These are phyloP conservation scores for Trichogramma pretiosum DNA, from an alignment of 1,140 invertebrate species.

Conservation along the genomic window DNA sequence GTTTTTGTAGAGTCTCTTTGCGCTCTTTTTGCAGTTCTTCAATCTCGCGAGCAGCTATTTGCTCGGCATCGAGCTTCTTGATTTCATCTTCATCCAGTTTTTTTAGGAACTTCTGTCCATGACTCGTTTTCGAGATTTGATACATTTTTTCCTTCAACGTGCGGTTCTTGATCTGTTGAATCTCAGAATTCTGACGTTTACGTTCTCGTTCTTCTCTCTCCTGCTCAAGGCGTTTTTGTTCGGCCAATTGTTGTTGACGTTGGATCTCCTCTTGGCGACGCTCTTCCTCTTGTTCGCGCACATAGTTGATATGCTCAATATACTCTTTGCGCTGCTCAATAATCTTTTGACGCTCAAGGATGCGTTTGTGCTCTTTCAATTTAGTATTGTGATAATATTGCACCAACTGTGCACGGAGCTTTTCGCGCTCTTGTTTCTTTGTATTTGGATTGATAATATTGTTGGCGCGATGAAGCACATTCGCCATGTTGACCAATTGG, in stretches of 20 bases:
- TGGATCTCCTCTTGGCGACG: slow-evolving; percentile 73
- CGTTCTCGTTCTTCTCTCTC: slow-evolving; percentile 77
- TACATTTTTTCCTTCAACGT: slow-evolving; percentile 78
- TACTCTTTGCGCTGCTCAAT: slow-evolving; percentile 94
- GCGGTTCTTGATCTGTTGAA: slow-evolving; percentile 73
- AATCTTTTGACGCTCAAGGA: slow-evolving; percentile 83
- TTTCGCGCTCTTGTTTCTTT: slow-evolving; percentile 65
- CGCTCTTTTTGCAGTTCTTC: no score
- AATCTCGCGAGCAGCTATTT: no score
- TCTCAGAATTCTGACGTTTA: slow-evolving; percentile 68
- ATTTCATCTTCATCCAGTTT: slow-evolving; percentile 86
- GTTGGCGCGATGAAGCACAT: slow-evolving; percentile 71
- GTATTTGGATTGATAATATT: slow-evolving; percentile 72
- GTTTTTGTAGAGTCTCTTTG: no score
- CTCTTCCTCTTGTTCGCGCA: slow-evolving; percentile 80
- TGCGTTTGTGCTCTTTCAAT: slow-evolving; percentile 74
- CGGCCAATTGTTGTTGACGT: slow-evolving; percentile 69
- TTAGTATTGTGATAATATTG: slow-evolving; percentile 79
- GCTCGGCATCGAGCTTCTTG: slow-evolving; percentile 50
- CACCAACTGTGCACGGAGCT: slow-evolving; percentile 66
- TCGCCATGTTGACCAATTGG: slow-evolving; percentile 83
- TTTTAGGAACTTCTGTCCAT: slow-evolving; percentile 82
- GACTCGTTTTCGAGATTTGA: slow-evolving; percentile 79
- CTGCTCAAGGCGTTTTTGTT: slow-evolving; percentile 75
- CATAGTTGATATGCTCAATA: slow-evolving; percentile 82